Percentiles rank a stretch among this genome's conserved stretches.
These are phyloP conservation scores for Leptopilina boulardi DNA, from an alignment of 1,140 invertebrate genomes.

Conservation along the genomic window DNA sequence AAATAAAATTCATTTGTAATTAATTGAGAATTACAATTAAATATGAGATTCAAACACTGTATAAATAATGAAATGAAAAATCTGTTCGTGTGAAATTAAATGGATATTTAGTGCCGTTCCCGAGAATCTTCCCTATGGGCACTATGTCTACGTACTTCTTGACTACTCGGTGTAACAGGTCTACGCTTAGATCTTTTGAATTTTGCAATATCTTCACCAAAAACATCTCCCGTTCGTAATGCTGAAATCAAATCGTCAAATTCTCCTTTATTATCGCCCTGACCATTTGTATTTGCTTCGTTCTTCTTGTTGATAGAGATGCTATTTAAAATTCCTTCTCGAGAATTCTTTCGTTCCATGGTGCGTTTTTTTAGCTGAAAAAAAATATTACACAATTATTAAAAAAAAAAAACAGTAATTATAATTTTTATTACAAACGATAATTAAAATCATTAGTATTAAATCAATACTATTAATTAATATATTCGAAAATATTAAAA, in stretches of 20 bases:
- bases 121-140: constrained; percentile 83
- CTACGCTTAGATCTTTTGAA: constrained; percentile 87
- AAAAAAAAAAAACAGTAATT: no score
- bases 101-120: constrained; percentile 76
- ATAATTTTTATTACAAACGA: no score
- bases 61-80: not conserved
- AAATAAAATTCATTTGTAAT: not conserved
- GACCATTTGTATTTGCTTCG: constrained; percentile 76
- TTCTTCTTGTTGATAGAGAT: constrained; percentile 75
- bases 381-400: constrained; percentile 44
- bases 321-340: constrained; percentile 82
- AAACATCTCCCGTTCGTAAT: constrained; percentile 95
- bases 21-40: not conserved
- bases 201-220: constrained; percentile 97
- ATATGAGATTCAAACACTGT: not conserved
- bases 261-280: constrained; percentile 86
- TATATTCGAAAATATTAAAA: no score
- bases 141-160: constrained; percentile 78
- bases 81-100: not conserved
- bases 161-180: constrained; percentile 78
- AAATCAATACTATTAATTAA: no score
- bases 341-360: constrained; percentile 89
- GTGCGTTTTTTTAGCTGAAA: constrained; percentile 87
- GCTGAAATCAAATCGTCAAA: constrained; percentile 99
- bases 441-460: no score